These are phyloP conservation scores for Ridgeia piscesae DNA, from an alignment of 1,140 invertebrate genomes.

Conservation along the genomic window DNA sequence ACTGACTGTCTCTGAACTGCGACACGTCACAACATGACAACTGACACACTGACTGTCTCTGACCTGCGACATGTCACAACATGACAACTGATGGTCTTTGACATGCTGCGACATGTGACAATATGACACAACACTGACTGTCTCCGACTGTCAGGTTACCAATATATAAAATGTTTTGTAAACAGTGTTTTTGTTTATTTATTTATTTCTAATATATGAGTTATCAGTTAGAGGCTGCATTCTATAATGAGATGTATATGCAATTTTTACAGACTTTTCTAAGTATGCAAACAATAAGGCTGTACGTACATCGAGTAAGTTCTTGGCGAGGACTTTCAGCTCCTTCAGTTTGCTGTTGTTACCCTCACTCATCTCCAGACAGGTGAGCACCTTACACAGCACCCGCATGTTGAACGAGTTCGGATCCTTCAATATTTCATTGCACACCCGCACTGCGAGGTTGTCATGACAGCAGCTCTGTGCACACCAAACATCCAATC, in stretches of 20 bases:
- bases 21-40: neutral
- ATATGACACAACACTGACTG: no score
- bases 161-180: no score
- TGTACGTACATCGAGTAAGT: constrained; percentile 44
- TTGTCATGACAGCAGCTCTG: constrained; percentile 51
- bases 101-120: no score
- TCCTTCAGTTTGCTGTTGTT: constrained; percentile 44
- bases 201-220: no score
- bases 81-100: constrained; percentile 6
- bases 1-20: neutral
- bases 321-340: constrained; percentile 39
- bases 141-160: no score
- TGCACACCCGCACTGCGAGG: constrained; percentile 51
- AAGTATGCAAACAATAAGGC: neutral
- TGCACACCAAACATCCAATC: constrained; percentile 33
- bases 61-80: constrained; percentile 34
- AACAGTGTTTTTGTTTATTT: no score
- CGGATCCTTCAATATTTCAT: constrained; percentile 51
- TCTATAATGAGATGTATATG: no score
- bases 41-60: constrained; percentile 45
- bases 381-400: constrained; percentile 44
- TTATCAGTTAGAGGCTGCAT: no score
- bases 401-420: constrained; percentile 43
- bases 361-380: constrained; percentile 42
- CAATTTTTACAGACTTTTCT: constrained; percentile 19